Conservation (phyloP, 2,888 invertebrate genomes). For the Acanthococcus lagerstroemiae region DNA sequence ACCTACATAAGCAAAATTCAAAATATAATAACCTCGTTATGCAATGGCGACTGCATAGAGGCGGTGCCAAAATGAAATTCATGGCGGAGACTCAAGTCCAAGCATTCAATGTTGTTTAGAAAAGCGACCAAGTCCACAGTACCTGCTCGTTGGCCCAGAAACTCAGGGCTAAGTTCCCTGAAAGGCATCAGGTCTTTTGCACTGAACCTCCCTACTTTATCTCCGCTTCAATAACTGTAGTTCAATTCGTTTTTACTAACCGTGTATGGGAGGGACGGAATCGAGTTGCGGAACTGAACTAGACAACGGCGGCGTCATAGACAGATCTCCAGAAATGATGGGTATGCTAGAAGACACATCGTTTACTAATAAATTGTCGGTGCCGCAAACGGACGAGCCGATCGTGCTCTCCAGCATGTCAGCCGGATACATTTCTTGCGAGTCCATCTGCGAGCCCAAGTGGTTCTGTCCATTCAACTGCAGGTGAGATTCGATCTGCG, state of each 20-base stretch:
- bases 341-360: neutral
- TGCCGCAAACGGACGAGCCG: neutral
- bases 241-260: too few relatives aligned
- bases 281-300: conserved; percentile 22
- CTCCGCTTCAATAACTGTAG: too few relatives aligned
- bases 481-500: conserved; percentile 18
- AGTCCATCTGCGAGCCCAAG: conserved; percentile 12
- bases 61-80: too few relatives aligned
- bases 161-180: too few relatives aligned
- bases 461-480: conserved; percentile 14
- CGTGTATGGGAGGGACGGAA: conserved; percentile 17
- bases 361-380: conserved; percentile 1
- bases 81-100: too few relatives aligned
- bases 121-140: too few relatives aligned
- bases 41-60: too few relatives aligned
- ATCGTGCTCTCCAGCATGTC: conserved; percentile 28
- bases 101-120: too few relatives aligned
- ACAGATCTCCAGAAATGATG: conserved; percentile 19
- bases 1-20: neutral
- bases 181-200: too few relatives aligned
- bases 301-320: conserved; percentile 25
- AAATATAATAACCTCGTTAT: neutral
- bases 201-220: too few relatives aligned
- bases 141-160: too few relatives aligned
- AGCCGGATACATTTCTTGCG: conserved; percentile 18